phyloP scores from a whole-genome alignment of 2,113 vertebrate species.

The Protobothrops flavoviridis region DNA sequence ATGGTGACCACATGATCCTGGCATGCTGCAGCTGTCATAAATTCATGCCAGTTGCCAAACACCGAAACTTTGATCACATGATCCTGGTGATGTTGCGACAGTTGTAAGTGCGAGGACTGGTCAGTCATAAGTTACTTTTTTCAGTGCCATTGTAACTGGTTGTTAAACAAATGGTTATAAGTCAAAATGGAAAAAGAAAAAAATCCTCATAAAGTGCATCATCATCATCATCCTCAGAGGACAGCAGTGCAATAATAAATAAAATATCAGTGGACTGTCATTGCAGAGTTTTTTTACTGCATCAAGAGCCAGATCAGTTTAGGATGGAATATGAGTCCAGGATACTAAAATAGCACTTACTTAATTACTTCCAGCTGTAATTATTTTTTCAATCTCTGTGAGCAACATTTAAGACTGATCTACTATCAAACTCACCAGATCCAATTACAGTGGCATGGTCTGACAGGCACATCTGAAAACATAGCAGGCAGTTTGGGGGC shows the following conservation, averaged over 20 bases:
- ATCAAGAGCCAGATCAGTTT: neutral
- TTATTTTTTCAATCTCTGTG: conserved; percentile 15
- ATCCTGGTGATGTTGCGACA: too few species aligned
- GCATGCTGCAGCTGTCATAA: too few species aligned
- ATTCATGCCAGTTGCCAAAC: too few species aligned
- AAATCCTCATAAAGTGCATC: neutral
- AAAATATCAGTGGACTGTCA: neutral
- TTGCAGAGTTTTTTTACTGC: neutral
- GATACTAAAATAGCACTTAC: neutral
- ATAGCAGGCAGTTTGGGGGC: neutral
- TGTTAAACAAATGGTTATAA: too few species aligned
- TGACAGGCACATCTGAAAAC: conserved; percentile 9
- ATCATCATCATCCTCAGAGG: neutral
- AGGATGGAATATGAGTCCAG: neutral
- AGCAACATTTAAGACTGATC: conserved; percentile 18
- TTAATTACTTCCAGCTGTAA: conserved; percentile 13
- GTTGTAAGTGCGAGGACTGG: too few species aligned
- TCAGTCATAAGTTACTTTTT: too few species aligned
- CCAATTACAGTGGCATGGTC: conserved; percentile 18
- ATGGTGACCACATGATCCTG: too few species aligned
- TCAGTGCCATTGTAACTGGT: too few species aligned
- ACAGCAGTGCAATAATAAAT: neutral
- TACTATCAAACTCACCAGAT: conserved; percentile 9
- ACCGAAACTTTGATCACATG: too few species aligned
- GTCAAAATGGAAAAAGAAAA: neutral